These are phyloP conservation scores for Tichodroma muraria DNA, from an alignment of 2,113 vertebrate species.

Conservation along the genomic window DNA sequence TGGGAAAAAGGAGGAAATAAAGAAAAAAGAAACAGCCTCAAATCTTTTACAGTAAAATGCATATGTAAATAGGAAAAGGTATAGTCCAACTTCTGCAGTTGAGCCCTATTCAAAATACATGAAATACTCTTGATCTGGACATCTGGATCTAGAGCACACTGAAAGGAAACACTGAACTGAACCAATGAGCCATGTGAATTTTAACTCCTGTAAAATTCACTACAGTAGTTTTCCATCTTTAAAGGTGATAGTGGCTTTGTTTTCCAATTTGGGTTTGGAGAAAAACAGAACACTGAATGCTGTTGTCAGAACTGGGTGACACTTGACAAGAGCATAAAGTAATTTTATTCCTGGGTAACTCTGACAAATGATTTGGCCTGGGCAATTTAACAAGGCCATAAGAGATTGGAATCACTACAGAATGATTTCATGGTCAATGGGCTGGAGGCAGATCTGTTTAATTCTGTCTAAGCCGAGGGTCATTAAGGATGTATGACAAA, in stretches of 20 bases:
- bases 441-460: background rate
- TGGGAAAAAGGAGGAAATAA: background rate
- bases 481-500: slow-evolving; percentile 20
- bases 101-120: background rate
- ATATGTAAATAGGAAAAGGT: background rate
- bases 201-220: background rate
- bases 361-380: slow-evolving; percentile 2
- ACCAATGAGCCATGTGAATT: background rate
- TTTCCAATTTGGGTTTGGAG: background rate
- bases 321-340: slow-evolving; percentile 7
- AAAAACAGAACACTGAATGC: background rate
- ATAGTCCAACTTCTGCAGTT: background rate
- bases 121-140: background rate
- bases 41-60: background rate
- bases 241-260: background rate
- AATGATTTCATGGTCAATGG: slow-evolving; percentile 26
- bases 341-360: slow-evolving; percentile 16
- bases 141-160: background rate
- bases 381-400: slow-evolving; percentile 36
- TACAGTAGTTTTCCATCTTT: background rate
- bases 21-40: background rate
- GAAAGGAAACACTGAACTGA: background rate
- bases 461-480: background rate
- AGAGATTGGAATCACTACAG: slow-evolving; percentile 14
- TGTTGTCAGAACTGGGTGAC: background rate